phyloP scores from a whole-genome alignment of 2,888 invertebrate genomes.

The Lasioglossum villosulum region DNA sequence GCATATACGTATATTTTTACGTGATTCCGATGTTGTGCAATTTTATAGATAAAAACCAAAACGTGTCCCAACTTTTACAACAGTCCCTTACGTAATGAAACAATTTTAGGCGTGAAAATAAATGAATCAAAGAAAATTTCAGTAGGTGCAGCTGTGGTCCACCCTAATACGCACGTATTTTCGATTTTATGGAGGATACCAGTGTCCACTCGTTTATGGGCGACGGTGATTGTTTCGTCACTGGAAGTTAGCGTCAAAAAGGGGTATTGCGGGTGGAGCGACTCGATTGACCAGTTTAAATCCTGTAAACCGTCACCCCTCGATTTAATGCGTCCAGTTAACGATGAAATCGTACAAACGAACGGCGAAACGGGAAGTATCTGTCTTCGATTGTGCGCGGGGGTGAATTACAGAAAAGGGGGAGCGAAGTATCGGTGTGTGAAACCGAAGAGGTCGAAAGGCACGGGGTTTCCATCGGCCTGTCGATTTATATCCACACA shows the following conservation, averaged over 20 bases:
- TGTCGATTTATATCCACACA: constrained; percentile 41
- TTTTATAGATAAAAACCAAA: too few relatives aligned
- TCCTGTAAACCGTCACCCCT: background rate
- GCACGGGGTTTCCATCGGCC: constrained; percentile 37
- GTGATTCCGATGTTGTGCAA: too few relatives aligned
- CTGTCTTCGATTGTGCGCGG: constrained; percentile 26
- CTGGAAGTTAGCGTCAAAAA: background rate
- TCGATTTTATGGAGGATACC: background rate
- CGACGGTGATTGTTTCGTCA: background rate
- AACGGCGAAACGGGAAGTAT: background rate
- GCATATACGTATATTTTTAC: too few relatives aligned
- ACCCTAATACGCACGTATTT: background rate
- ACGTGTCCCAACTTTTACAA: too few relatives aligned
- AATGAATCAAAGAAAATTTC: too few relatives aligned
- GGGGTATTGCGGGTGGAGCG: background rate
- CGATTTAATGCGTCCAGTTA: constrained; percentile 11
- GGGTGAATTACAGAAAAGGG: constrained; percentile 32
- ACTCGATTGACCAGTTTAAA: background rate
- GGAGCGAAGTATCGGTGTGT: constrained; percentile 38
- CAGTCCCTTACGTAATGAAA: too few relatives aligned
- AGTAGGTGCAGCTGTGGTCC: too few relatives aligned
- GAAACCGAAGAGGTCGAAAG: constrained; percentile 46
- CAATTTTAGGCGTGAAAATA: too few relatives aligned
- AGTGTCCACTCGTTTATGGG: background rate
- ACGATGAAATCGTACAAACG: constrained; percentile 28